These are phyloP conservation scores for Pterois miles DNA, from an alignment of 2,797 vertebrate genomes.

Conservation along the genomic window DNA sequence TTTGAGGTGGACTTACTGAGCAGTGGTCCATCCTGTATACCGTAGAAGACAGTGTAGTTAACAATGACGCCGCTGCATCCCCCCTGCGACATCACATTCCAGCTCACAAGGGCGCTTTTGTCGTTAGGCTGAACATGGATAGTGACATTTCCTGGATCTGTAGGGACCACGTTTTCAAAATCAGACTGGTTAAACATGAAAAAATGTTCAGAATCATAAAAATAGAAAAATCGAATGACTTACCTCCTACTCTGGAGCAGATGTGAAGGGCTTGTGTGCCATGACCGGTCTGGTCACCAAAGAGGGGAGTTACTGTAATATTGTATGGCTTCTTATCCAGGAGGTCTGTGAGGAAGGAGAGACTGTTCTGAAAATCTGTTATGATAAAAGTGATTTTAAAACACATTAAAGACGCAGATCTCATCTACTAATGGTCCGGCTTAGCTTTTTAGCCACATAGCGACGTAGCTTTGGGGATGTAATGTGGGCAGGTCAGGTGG, in stretches of 20 bases:
- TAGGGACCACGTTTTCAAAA: not conserved
- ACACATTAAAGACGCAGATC: not conserved
- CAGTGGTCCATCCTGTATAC: not conserved
- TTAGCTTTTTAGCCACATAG: not conserved
- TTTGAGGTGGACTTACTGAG: slow-evolving; percentile 49
- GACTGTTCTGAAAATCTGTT: not conserved
- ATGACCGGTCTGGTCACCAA: slow-evolving; percentile 58
- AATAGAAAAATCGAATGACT: not conserved
- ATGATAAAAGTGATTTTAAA: not conserved
- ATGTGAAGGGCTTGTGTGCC: slow-evolving; percentile 36
- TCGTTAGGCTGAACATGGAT: slow-evolving; percentile 14
- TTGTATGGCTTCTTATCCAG: slow-evolving; percentile 59
- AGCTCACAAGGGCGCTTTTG: slow-evolving; percentile 64
- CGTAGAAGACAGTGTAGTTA: slow-evolving; percentile 69
- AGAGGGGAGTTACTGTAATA: slow-evolving; percentile 76
- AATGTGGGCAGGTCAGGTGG: not conserved
- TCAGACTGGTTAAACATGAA: not conserved
- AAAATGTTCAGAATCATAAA: not conserved
- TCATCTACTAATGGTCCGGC: too few species aligned
- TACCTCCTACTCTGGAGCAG: slow-evolving; percentile 73
- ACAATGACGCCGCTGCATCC: slow-evolving; percentile 61
- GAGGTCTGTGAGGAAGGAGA: slow-evolving; percentile 52
- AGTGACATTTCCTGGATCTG: slow-evolving; percentile 59
- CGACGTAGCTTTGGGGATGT: not conserved
- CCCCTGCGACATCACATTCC: slow-evolving; percentile 43